Evolutionary conservation across 2,888 invertebrate species (phyloP).

Genomic region (Linyphia triangularis): DNA sequence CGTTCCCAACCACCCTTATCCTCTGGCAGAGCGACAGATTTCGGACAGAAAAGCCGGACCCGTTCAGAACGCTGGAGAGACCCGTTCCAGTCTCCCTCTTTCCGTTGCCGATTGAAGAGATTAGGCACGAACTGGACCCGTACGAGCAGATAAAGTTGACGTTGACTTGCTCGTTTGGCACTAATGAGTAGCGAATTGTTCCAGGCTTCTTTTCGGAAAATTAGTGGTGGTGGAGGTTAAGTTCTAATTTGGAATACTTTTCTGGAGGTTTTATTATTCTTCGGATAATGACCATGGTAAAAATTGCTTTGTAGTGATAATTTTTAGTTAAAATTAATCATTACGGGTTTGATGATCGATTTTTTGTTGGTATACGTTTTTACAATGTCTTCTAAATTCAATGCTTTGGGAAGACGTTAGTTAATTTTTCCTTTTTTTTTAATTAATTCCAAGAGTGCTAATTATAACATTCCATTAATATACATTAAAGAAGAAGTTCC

Average conservation of each 20-base stretch:
- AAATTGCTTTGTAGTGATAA: not conserved
- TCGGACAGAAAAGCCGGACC: constrained; percentile 8
- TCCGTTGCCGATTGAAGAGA: constrained; percentile 47
- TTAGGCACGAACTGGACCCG: constrained; percentile 51
- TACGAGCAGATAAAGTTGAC: constrained; percentile 47
- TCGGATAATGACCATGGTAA: not conserved
- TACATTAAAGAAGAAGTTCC: no score
- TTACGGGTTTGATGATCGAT: not conserved
- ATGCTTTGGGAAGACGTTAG: no score
- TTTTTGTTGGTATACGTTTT: no score
- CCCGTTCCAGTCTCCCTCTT: not conserved
- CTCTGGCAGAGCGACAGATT: constrained; percentile 13
- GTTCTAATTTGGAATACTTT: not conserved
- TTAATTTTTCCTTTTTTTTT: no score
- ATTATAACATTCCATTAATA: no score
- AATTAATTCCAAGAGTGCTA: no score
- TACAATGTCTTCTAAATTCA: no score
- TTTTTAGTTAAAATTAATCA: not conserved
- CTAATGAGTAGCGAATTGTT: constrained; percentile 14
- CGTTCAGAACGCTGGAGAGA: not conserved
- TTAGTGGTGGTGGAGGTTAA: not conserved
- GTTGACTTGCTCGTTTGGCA: constrained; percentile 15
- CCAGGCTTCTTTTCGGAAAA: constrained; percentile 1
- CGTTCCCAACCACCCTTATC: constrained; percentile 20
- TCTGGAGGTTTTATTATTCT: not conserved